Evolutionary conservation across 2,888 invertebrate genomes (phyloP), one percentile per base, ranked within the genome.

Genomic region (Pseudolycoriella hygida): DNA sequence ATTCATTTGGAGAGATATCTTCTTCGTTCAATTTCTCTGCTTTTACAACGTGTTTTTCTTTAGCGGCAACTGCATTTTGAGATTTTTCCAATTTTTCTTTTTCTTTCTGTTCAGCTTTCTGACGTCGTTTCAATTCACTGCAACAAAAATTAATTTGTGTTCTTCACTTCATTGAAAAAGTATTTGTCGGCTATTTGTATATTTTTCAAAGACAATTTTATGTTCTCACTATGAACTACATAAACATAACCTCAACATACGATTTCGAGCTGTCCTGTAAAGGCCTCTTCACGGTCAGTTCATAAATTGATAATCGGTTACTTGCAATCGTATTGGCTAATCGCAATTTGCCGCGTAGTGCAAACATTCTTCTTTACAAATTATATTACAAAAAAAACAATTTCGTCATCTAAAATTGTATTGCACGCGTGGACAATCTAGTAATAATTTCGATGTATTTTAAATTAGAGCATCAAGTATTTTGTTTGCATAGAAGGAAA

Each of bases 1-100:
- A 98, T 68, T 97, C 94, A 74, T 89, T 88, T 17, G 93, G 88
- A 60, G 82, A 89, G 52, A 93, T 84, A 54, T 92, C 89, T 57
- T 88, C 92, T 53, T 83, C 81, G 40, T 53, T 60, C 50, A 69
- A 66, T 44, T 57, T 58, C 2, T 54, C 51, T 47, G 57, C 57
- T 47, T 56, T 58, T 50, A 59, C 55, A 44, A 55, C 49, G 54
- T 60, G 57, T 40, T 58, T 57, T 18, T 53, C 54, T 42, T 51
- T 52, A 14, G 55, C 50, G 42, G 45, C 32, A 37, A 58, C 56
- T 37, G 60, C 62, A 10, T 67, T 64, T 43, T 63, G 67, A 52
- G 71, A 71, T 10, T 72, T 72, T 10, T 69, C 72, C 17, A 5
- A n/a, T 34, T 93, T 92, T 56, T 94, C 90, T 60, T 90, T 85